Evolutionary conservation across 2,113 vertebrate species (phyloP).

Genomic region (Myanophis thanlyinensis): DNA sequence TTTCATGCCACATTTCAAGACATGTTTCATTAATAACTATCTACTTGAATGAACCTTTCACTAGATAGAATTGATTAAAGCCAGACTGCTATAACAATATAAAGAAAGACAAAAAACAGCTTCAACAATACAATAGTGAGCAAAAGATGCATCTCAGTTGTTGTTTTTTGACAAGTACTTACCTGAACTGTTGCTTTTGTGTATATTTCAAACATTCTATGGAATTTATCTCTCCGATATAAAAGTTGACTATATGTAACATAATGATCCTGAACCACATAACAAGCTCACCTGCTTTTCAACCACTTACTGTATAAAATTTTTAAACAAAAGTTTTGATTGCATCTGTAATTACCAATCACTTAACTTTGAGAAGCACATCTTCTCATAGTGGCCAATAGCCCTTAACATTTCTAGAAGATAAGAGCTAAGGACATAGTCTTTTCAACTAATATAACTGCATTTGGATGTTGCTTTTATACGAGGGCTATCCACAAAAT

Average conservation of each 20-base stretch:
- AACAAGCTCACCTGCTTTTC: neutral
- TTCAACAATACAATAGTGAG: neutral
- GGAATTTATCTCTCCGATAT: neutral
- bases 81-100: constrained; percentile 1
- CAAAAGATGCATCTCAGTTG: constrained; percentile 28
- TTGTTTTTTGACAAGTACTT: no score
- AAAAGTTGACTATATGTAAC: neutral
- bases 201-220: no score
- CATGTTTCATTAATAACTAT: constrained; percentile 6
- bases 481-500: no score
- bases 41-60: constrained; percentile 31
- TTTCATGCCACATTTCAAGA: constrained; percentile 12
- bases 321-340: neutral
- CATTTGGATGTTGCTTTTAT: neutral
- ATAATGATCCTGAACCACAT: neutral
- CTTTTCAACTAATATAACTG: neutral
- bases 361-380: neutral
- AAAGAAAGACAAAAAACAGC: constrained; percentile 28
- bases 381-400: neutral
- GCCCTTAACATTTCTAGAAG: neutral
- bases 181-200: no score
- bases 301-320: neutral
- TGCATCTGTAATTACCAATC: neutral
- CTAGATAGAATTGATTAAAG: constrained; percentile 21
- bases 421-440: neutral